Conservation (phyloP, 1,140 invertebrate genomes). For the Hormaphis cornu region DNA sequence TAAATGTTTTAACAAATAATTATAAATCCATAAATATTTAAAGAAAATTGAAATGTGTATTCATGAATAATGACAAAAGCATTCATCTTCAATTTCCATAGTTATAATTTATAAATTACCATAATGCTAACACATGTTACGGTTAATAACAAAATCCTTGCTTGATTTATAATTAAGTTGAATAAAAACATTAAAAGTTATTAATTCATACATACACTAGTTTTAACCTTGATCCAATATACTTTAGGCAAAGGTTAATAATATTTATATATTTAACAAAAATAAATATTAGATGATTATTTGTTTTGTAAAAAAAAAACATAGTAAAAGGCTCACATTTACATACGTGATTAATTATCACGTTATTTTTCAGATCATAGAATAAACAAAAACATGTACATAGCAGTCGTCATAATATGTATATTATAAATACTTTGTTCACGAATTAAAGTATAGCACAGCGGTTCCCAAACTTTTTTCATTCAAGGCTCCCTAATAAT, state of each 20-base stretch:
- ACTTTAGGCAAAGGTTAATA: not conserved
- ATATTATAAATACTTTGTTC: not conserved
- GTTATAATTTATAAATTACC: no score
- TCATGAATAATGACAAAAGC: no score
- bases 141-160: not conserved
- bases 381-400: not conserved
- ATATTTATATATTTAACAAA: not conserved
- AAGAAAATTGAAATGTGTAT: no score
- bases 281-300: not conserved
- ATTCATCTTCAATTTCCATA: no score
- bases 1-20: no score
- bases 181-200: no score
- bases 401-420: not conserved
- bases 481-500: no score
- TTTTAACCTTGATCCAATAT: not conserved
- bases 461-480: no score
- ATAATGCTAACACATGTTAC: conserved; percentile 1
- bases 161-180: not conserved
- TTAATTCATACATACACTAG: not conserved
- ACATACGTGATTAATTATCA: not conserved
- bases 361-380: not conserved
- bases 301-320: not conserved
- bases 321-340: not conserved
- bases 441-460: not conserved
- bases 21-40: no score